phyloP scores from a whole-genome alignment of 2,888 invertebrate genomes.

The Torymus aiolomorphi region DNA sequence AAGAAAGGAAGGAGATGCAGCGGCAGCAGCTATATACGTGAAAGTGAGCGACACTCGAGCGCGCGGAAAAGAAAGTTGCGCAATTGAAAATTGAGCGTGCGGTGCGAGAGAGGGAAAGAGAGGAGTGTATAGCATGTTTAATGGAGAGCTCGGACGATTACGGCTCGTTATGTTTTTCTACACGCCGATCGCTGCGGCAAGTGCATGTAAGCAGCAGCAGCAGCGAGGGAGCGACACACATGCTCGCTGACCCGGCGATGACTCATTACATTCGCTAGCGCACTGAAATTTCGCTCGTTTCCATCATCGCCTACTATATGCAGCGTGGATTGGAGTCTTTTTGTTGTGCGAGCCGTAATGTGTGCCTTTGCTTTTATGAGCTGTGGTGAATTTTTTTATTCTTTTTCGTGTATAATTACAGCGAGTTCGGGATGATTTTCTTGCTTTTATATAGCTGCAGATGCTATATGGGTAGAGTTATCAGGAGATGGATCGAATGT shows the following conservation, averaged over 20 bases:
- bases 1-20: conserved; percentile 6
- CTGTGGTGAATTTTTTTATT: not conserved
- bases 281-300: not conserved
- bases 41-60: conserved; percentile 25
- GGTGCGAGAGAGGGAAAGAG: conserved; percentile 3
- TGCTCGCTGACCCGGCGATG: conserved; percentile 60
- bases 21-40: conserved; percentile 16
- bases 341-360: not conserved
- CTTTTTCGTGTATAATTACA: conserved; percentile 37
- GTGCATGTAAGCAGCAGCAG: no score
- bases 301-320: not conserved
- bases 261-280: conserved; percentile 50
- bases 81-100: conserved; percentile 57
- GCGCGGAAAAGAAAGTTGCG: conserved; percentile 59
- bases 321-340: not conserved
- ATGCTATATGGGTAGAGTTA: no score
- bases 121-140: not conserved
- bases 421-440: not conserved
- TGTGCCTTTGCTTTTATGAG: conserved; percentile 54
- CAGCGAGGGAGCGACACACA: conserved; percentile 52
- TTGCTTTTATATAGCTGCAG: not conserved
- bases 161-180: conserved; percentile 57
- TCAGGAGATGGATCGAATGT: no score
- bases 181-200: conserved; percentile 50
- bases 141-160: conserved; percentile 49